Conservation (phyloP, 2,113 vertebrate species). For the Solea solea region DNA sequence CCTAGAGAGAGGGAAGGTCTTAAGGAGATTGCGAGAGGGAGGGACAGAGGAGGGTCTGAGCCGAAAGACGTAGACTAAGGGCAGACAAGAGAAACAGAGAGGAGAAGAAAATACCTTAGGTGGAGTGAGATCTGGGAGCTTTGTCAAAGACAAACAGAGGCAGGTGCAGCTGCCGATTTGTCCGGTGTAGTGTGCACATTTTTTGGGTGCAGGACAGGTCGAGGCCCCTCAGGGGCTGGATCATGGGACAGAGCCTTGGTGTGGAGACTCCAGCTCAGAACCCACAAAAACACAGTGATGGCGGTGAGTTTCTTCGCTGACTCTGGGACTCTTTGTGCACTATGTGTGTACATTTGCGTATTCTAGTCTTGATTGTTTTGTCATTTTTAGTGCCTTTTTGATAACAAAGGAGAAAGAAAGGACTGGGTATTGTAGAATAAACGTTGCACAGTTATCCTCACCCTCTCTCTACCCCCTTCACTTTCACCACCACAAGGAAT, state of each 20-base stretch:
- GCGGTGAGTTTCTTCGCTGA: constrained; percentile 75
- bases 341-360: background rate
- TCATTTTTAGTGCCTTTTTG: constrained; percentile 11
- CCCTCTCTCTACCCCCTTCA: constrained; percentile 37
- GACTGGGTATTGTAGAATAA: constrained; percentile 43
- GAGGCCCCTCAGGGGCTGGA: constrained; percentile 80
- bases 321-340: background rate
- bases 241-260: constrained; percentile 84
- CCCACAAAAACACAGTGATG: constrained; percentile 53
- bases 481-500: constrained; percentile 66
- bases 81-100: constrained; percentile 83
- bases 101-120: constrained; percentile 72
- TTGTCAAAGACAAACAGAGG: constrained; percentile 5
- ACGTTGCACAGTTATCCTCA: constrained; percentile 22
- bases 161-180: constrained; percentile 48
- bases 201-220: constrained; percentile 65
- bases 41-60: constrained; percentile 61
- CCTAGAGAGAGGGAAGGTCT: constrained; percentile 72
- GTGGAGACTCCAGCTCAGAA: constrained; percentile 75
- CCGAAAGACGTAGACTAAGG: constrained; percentile 70
- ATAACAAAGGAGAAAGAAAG: background rate
- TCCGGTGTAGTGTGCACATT: constrained; percentile 19
- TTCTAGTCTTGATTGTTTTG: background rate
- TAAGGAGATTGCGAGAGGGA: constrained; percentile 66
- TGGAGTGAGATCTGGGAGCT: constrained; percentile 43